Evolutionary conservation across 2,888 invertebrate genomes (phyloP).

Genomic region (Strigamia crassipes): DNA sequence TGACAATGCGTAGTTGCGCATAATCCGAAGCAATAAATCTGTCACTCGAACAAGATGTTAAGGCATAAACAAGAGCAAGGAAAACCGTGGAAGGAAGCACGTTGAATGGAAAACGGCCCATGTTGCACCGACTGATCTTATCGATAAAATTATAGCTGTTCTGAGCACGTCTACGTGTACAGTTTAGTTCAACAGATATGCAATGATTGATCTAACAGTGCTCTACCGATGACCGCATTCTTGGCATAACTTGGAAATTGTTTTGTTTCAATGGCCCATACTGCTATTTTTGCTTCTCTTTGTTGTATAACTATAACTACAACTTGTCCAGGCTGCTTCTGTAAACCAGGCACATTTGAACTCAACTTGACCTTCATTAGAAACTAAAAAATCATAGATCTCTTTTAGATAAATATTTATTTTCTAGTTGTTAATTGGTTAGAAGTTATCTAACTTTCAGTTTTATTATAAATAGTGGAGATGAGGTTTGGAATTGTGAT

Average conservation of each 20-base stretch:
- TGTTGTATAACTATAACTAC: too few relatives aligned
- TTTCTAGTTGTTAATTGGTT: neutral
- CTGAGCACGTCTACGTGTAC: neutral
- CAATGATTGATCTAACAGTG: neutral
- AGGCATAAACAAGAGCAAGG: neutral
- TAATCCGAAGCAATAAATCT: slow-evolving; percentile 3
- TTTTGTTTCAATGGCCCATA: too few relatives aligned
- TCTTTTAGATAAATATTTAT: neutral
- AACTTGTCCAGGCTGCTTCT: too few relatives aligned
- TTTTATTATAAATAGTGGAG: too few relatives aligned
- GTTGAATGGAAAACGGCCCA: neutral
- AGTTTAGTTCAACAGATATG: neutral
- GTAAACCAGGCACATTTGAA: too few relatives aligned
- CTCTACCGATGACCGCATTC: neutral
- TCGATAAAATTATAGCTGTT: slow-evolving; percentile 16
- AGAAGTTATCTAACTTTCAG: too few relatives aligned
- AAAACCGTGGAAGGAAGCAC: neutral
- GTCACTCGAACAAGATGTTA: slow-evolving; percentile 21
- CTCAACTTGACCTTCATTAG: too few relatives aligned
- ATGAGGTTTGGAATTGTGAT: too few relatives aligned
- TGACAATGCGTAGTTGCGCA: slow-evolving; percentile 12
- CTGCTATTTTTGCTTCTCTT: too few relatives aligned
- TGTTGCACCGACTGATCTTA: neutral
- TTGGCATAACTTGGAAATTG: neutral
- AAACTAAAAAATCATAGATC: too few relatives aligned